phyloP scores from a whole-genome alignment of 1,140 invertebrate species.

The Drosophila sucinea region DNA sequence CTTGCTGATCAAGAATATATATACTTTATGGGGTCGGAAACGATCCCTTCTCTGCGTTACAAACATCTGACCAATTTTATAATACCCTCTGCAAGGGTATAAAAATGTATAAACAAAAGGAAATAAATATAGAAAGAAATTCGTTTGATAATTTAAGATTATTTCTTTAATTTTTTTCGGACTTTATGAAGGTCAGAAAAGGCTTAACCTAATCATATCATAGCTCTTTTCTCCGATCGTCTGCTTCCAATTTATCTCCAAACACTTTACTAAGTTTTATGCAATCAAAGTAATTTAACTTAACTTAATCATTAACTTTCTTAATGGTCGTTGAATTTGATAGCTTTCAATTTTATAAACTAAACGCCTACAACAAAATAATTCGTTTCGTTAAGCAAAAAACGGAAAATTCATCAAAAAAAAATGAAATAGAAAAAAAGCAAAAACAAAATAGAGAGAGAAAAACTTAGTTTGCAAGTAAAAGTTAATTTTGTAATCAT shows the following conservation, averaged over 20 bases:
- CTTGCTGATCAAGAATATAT: no score
- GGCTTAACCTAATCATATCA: no score
- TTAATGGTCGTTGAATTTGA: neutral
- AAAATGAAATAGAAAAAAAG: slow-evolving; percentile 44
- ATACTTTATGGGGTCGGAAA: no score
- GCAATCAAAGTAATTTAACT: neutral
- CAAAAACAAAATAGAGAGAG: slow-evolving; percentile 32
- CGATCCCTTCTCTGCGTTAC: no score
- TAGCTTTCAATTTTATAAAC: neutral
- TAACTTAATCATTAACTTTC: neutral
- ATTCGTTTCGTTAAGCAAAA: slow-evolving; percentile 12
- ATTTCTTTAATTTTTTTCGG: no score
- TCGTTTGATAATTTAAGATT: no score
- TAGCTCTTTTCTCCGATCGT: neutral
- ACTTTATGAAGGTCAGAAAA: no score
- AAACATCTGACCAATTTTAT: no score
- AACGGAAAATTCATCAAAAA: slow-evolving; percentile 27
- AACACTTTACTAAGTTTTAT: neutral
- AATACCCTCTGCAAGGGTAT: no score
- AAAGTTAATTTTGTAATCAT: slow-evolving; percentile 56
- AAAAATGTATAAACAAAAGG: no score
- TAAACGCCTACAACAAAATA: slow-evolving; percentile 39
- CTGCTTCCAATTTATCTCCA: neutral
- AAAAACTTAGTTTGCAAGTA: slow-evolving; percentile 45
- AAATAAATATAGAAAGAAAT: no score